A percentile compares a stretch with the other conserved stretches of the same genome.
Conservation (phyloP, 1,140 invertebrate species). For the Trichoplusia ni region DNA sequence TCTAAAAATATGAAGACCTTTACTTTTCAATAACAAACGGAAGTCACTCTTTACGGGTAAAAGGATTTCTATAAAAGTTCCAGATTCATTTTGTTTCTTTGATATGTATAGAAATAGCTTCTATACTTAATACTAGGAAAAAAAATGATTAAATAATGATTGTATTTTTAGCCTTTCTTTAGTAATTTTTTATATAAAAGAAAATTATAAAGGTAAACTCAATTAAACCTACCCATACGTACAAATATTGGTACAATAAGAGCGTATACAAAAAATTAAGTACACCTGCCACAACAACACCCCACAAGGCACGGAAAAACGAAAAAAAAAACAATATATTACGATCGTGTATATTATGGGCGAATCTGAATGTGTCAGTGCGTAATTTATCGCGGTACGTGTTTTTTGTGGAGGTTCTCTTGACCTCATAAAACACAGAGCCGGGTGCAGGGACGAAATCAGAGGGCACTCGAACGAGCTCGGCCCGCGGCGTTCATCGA, state of each 20-base stretch:
- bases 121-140: too few species aligned
- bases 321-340: constrained; percentile 71
- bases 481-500: constrained; percentile 67
- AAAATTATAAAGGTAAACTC: too few species aligned
- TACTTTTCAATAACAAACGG: too few species aligned
- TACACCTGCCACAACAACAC: constrained; percentile 27
- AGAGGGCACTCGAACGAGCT: constrained; percentile 66
- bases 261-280: constrained; percentile 18
- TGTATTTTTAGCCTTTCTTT: too few species aligned
- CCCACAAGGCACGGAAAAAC: constrained; percentile 38
- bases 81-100: too few species aligned
- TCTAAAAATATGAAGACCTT: too few species aligned
- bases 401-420: constrained; percentile 77
- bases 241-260: constrained; percentile 14
- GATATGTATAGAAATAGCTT: too few species aligned
- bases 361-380: constrained; percentile 79
- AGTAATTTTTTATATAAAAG: too few species aligned
- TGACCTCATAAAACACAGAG: constrained; percentile 80
- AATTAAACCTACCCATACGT: too few species aligned
- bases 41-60: too few species aligned
- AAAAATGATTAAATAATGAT: too few species aligned
- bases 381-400: constrained; percentile 77
- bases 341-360: constrained; percentile 75
- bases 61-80: too few species aligned
- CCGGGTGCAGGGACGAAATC: constrained; percentile 66